A percentile compares a stretch with the other conserved stretches of the same genome.
phyloP scores from a whole-genome alignment of 2,888 invertebrate genomes.

The Aspidiotus rigidus region DNA sequence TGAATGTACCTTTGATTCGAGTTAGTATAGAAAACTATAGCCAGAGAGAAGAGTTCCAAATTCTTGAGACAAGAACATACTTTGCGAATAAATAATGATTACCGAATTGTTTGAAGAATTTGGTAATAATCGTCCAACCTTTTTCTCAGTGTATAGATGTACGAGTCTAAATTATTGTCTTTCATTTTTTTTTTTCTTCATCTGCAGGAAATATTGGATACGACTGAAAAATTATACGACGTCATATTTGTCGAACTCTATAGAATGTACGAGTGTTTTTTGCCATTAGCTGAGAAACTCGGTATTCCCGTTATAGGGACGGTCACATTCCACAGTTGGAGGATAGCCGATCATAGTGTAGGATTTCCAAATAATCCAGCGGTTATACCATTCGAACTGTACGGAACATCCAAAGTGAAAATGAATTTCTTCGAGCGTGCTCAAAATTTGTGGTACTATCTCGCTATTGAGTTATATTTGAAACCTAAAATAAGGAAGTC shows the following conservation, averaged over 20 bases:
- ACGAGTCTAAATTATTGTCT: too few species aligned
- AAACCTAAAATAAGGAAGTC: not conserved
- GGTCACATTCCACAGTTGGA: not conserved
- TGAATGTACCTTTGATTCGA: too few species aligned
- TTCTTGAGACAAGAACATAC: too few species aligned
- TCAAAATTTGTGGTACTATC: not conserved
- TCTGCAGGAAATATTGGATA: conserved; percentile 3
- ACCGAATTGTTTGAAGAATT: too few species aligned
- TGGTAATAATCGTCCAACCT: too few species aligned
- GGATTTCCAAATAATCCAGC: conserved; percentile 12
- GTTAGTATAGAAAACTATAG: too few species aligned
- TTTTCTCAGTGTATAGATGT: too few species aligned
- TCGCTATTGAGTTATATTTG: not conserved
- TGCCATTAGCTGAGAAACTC: conserved; percentile 23
- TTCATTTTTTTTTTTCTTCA: too few species aligned
- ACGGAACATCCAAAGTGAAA: not conserved
- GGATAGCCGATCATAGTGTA: conserved; percentile 3
- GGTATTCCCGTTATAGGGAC: conserved; percentile 21
- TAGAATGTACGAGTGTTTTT: conserved; percentile 7
- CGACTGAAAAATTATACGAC: conserved; percentile 19
- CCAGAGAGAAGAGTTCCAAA: too few species aligned
- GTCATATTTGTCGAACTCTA: conserved; percentile 15
- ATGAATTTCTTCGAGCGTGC: not conserved
- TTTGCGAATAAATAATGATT: too few species aligned
- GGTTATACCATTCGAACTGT: not conserved